Evolutionary conservation across 1,140 invertebrate genomes (phyloP).

Genomic region (Sycobia sp.): DNA sequence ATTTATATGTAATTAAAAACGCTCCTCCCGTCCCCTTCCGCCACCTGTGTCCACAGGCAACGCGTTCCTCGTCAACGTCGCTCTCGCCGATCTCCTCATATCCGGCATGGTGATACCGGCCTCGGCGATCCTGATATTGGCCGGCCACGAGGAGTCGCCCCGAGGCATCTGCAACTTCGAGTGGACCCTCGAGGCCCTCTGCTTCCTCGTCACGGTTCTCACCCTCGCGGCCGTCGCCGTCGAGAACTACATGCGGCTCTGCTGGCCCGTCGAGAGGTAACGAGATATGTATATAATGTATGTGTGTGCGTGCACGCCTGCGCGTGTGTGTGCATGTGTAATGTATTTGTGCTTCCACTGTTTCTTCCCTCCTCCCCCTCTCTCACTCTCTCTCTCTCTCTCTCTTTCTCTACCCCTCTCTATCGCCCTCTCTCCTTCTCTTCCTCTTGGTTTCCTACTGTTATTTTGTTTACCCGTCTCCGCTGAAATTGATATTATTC

Average conservation of each 20-base stretch:
- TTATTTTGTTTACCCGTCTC: too few relatives aligned
- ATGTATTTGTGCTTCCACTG: too few relatives aligned
- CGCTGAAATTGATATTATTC: too few relatives aligned
- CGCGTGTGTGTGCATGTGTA: too few relatives aligned
- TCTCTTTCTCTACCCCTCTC: neutral
- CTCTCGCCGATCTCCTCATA: constrained; percentile 75
- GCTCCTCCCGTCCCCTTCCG: too few relatives aligned
- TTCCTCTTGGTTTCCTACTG: too few relatives aligned
- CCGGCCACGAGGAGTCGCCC: constrained; percentile 64
- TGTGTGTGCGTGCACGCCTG: too few relatives aligned
- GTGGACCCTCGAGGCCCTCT: constrained; percentile 71
- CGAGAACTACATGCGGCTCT: constrained; percentile 70
- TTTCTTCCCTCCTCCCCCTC: neutral
- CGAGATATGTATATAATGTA: too few relatives aligned
- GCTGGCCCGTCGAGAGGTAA: constrained; percentile 63
- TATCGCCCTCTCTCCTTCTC: too few relatives aligned
- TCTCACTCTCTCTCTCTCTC: neutral
- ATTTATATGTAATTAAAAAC: too few relatives aligned
- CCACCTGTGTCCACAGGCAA: constrained; percentile 74
- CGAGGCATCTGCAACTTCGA: constrained; percentile 69
- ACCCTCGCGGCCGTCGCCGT: constrained; percentile 68
- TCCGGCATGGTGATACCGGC: constrained; percentile 75
- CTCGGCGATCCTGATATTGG: constrained; percentile 72
- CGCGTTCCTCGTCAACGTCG: constrained; percentile 78
- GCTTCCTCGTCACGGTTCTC: constrained; percentile 70